Base-by-base conservation (phyloP, 2,113 vertebrate genomes). In the Amazona guildingii region DNA sequence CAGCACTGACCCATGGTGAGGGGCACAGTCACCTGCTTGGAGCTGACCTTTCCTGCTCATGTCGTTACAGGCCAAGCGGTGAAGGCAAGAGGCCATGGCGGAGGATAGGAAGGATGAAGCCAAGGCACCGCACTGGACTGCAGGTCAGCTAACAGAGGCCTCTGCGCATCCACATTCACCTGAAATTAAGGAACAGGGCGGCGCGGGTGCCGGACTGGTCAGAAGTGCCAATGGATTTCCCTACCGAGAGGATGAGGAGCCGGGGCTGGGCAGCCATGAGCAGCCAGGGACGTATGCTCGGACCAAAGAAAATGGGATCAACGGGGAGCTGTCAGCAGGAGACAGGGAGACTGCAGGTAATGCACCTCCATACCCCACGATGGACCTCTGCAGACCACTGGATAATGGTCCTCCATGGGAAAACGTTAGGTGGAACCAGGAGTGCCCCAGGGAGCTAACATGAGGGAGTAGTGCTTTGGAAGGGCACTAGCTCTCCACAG, bases 311-410 rank as follows among this genome's bases (percentile, higher is more conserved):
- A 99, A 99, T 0, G 99, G 99, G 25, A 99, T 99, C 97, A 99
- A 99, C 0, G 99, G 99, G 54, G 99, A 99, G 74, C 94, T 99
- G 81, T 98, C 98, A 4, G 97, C 98, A 1, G 98, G 98, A 57
- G 99, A 98, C 57, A 98, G 98, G 82, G 98, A 99, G 94, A 99
- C 99, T 10, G 98, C 99, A 98, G 99, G 99, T 99, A 98, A 98
- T 14, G 23, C 55, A 54, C n/a, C 88, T 76, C 2, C 1, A 5
- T 7, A 68, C 37, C 73, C 64, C 7, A 3, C 77, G 51, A 43
- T 10, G 14, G 31, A 66, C 17, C 66, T 95, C 80, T 83, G 59
- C 76, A 62, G 24, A 24, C 11, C 16, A 4, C 16, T 29, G 57
- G 14, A 14, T 33, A 2, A 11, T 23, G n/a, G 37, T 72, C 64